Base-by-base conservation (phyloP, 1,140 invertebrate species). In the Radopholus similis region DNA sequence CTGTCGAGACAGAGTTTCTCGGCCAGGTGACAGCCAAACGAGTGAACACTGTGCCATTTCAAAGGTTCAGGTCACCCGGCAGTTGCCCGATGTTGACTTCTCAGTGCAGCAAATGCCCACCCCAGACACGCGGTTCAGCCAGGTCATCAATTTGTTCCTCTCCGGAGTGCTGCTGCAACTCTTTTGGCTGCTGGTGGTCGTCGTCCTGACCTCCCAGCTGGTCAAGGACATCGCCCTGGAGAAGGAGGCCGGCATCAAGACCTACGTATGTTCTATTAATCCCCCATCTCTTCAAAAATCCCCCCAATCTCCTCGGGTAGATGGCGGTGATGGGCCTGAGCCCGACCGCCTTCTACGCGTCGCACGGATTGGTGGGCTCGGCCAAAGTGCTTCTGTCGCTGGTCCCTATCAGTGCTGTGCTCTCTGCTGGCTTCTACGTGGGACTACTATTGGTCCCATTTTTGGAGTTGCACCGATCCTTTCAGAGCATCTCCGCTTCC, bases 241-340 rank as follows among this genome's bases (percentile, higher is more conserved):
- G 49, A 75, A 76, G 56, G 73, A 75, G 18, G 62, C 75, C 26
- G 72, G 76, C 13, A 75, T 75, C 32, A 78, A 72, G 67, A 72
- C n/a, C n/a, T 75, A 21, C 18, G 42, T n/a, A 23, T 4, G 38
- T 21, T 18, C 32, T 26, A 6, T 53, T 51, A 13, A 44, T 57
- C 4, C 30, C 8, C n/a, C n/a, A 51, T 4, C 42, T 47, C 23
- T 47, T 47, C 44, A 8, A n/a, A 11, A 49, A 21, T 5, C 9
- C 26, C 26, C 8, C n/a, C 8, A 15, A 23, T 51, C 15, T 28
- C n/a, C 1, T 8, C 62, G 59, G 74, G 8, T 77, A 77, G 28
- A 75, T 75, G 75, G 47, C 76, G 55, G 71, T 77, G 3, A 75
- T 75, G 73, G 73, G 73, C 38, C 44, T 75, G 42, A 42, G 77